These are phyloP conservation scores for Elaphurus davidianus DNA, from an alignment of 2,113 vertebrate species.

Conservation along the genomic window DNA sequence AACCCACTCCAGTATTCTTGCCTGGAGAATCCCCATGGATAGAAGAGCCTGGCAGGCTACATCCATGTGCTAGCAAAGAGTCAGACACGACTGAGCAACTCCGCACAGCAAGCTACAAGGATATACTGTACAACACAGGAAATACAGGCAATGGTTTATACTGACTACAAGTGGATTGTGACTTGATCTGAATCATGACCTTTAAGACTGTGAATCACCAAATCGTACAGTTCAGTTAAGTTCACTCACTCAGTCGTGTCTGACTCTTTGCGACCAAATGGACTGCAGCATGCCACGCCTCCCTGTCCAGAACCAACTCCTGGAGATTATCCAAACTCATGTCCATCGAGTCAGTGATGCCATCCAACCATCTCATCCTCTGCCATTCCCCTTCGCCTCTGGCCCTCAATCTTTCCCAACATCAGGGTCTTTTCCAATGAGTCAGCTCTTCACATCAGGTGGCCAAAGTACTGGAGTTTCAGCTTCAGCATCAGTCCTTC, in stretches of 20 bases:
- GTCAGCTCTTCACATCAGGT: neutral
- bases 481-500: neutral
- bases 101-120: neutral
- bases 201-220: neutral
- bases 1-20: neutral
- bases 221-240: neutral
- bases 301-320: neutral
- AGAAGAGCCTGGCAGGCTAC: accelerated
- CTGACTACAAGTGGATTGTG: neutral
- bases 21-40: neutral
- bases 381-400: neutral
- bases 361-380: neutral
- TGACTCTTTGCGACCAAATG: neutral
- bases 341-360: neutral
- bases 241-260: neutral
- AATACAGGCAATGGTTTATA: neutral
- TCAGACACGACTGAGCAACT: neutral
- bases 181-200: too few species aligned
- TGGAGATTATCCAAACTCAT: neutral
- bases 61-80: accelerated
- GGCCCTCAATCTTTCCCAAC: neutral
- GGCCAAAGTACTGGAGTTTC: neutral
- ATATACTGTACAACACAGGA: neutral
- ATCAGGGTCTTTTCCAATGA: neutral
- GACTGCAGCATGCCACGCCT: neutral